Evolutionary conservation across 2,113 vertebrate species (phyloP).

Genomic region (Indri indri): DNA sequence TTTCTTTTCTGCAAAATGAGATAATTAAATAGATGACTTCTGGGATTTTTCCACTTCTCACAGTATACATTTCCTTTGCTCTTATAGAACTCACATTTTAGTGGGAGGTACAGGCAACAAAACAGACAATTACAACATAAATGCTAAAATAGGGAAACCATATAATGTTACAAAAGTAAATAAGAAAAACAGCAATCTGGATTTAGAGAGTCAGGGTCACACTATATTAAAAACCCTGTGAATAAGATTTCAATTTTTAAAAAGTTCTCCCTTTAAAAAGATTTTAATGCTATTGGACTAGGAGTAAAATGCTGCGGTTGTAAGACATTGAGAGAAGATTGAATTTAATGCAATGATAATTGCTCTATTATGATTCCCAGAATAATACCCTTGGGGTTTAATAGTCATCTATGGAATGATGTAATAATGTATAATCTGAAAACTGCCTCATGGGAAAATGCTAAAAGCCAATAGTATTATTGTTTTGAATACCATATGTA

Average conservation of each 20-base stretch:
- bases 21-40: neutral
- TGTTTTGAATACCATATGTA: neutral
- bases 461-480: neutral
- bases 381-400: neutral
- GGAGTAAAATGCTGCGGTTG: neutral
- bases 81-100: neutral
- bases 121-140: neutral
- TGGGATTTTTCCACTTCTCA: neutral
- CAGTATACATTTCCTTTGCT: neutral
- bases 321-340: neutral
- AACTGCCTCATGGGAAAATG: neutral
- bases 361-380: neutral
- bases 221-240: neutral
- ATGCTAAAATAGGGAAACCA: neutral
- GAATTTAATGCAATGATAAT: neutral
- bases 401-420: neutral
- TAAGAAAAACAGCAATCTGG: neutral
- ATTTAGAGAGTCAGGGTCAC: neutral
- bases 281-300: neutral
- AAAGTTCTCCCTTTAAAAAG: neutral
- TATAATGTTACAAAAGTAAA: neutral
- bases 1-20: neutral
- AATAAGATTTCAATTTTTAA: neutral
- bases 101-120: neutral
- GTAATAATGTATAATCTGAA: constrained; percentile 19